Conservation (phyloP, 2,888 invertebrate genomes). For the Hymenopus coronatus region DNA sequence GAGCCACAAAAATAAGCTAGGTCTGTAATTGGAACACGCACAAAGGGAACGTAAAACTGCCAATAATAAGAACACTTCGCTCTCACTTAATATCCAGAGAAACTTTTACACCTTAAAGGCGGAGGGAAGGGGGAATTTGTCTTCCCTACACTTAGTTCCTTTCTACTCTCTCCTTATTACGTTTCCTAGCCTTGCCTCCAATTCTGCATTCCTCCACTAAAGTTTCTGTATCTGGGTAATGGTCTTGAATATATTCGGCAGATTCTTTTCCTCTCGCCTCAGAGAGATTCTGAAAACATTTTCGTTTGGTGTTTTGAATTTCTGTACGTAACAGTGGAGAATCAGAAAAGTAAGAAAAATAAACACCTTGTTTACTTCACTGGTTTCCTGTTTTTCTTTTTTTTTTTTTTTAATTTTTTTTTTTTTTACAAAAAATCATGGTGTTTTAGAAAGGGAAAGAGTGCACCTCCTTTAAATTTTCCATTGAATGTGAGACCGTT, state of each 20-base stretch:
- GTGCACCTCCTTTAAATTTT: too few species aligned
- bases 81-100: neutral
- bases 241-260: neutral
- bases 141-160: neutral
- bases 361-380: neutral
- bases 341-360: neutral
- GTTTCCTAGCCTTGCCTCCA: neutral
- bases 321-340: neutral
- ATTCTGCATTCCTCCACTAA: neutral
- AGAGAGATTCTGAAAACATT: neutral
- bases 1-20: too few species aligned
- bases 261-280: neutral
- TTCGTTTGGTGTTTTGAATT: neutral
- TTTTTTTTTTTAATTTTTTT: too few species aligned
- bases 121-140: neutral
- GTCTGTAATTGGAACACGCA: neutral
- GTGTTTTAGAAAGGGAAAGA: too few species aligned
- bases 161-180: neutral
- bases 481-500: too few species aligned
- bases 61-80: neutral
- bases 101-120: neutral
- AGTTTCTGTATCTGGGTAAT: neutral
- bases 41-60: neutral
- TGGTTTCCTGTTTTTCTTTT: neutral
- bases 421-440: too few species aligned